These are phyloP conservation scores for Ceratothoa steindachneri DNA, from an alignment of 2,888 invertebrate genomes.

Conservation along the genomic window DNA sequence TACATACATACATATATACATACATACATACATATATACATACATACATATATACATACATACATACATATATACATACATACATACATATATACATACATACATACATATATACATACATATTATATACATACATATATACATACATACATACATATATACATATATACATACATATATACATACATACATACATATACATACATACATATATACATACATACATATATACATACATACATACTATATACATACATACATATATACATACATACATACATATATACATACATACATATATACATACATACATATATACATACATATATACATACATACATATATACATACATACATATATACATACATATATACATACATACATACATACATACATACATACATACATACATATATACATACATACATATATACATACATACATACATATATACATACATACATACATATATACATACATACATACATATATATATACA, in stretches of 20 bases:
- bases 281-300: slow-evolving; percentile 4
- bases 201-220: slow-evolving; percentile 6
- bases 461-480: not conserved
- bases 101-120: not conserved
- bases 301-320: slow-evolving; percentile 1
- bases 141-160: slow-evolving; percentile 4
- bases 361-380: not conserved
- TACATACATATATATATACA: not conserved
- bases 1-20: not conserved
- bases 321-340: not conserved
- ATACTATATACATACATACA: not conserved
- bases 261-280: slow-evolving; percentile 1
- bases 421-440: not conserved
- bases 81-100: not conserved
- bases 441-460: not conserved
- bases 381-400: not conserved
- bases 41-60: not conserved
- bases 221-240: slow-evolving; percentile 2
- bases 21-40: not conserved
- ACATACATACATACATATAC: slow-evolving; percentile 2
- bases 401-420: not conserved
- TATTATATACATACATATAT: slow-evolving; percentile 3
- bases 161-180: slow-evolving; percentile 9
- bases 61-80: not conserved
- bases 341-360: slow-evolving; percentile 6